Base-by-base conservation (phyloP, 2,888 invertebrate species). In the Agrochola litura region DNA sequence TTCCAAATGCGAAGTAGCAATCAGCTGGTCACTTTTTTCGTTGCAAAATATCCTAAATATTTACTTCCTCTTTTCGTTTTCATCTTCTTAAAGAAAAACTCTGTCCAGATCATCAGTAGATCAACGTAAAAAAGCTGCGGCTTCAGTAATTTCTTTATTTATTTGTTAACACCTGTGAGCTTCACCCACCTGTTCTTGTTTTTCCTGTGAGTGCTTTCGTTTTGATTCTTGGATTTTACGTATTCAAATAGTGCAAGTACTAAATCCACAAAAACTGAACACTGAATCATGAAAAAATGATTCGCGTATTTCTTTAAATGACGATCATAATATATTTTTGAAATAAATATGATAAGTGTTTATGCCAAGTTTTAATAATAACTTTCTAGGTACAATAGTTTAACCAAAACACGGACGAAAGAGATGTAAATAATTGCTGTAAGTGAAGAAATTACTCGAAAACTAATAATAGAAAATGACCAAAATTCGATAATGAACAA, bases 361-460 rank as follows among this genome's bases (percentile, higher is more conserved):
- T 79, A 73, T 83, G 82, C 80, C 84, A 82, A 82, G 72, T 76
- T 66, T 80, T 80, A 80, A 80, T 83, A 80, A 82, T 84, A 82
- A 80, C 58, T 80, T 73, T 70, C 63, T 69, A 70, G 79, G 30
- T 72, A 69, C 71, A 79, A 83, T 72, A 43, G 52, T 76, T 83
- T 69, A 80, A 68, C 68, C 52, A 76, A 72, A 74, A 69, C 16
- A 75, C 46, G 52, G 30, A 43, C 14, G 54, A 64, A 49, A 56
- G 43, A 56, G 25, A 66, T n/a, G 16, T 19, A 37, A 63, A 67
- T 56, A n/a, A 43, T 46, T 60, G 46, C 8, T 54, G 10, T 9
- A 10, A 19, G 1, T 60, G 22, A 6, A 79, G 19, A 54, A 71
- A 22, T 79, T 8, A 43, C 22, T 30, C 12, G 10, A 5, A 4